Evolutionary conservation across 2,113 vertebrate genomes (phyloP), one percentile per base, ranked within the genome.

Genomic region (Nycticebus coucang): DNA sequence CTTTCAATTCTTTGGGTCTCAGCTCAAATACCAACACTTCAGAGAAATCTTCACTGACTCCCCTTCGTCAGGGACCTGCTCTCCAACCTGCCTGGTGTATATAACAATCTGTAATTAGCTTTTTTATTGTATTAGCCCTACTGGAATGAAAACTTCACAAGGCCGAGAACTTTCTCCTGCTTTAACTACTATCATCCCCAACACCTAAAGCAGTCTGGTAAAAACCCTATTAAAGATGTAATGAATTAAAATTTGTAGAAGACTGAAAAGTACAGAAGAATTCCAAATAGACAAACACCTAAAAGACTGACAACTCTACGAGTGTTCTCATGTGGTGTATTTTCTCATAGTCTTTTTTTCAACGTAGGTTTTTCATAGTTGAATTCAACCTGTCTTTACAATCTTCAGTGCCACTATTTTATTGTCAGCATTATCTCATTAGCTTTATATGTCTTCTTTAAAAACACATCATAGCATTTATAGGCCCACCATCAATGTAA

Each of bases 311-410:
- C 33, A 78, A 45, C 17, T 33, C 22, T 66, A 21, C 41, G 55
- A 57, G 5, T 68, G 24, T 87, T 95, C 41, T 92, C 9, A 50
- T 7, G 30, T 72, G 4, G 2, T 81, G 17, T 81, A 35, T 93
- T 93, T 74, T 91, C 57, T 87, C 72, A 35, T 5, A 60, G 62
- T 87, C 64, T 91, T 94, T 84, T 87, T 66, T 35, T 50, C 62
- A 62, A n/a, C 41, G 17, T 22, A 17, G 53, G 5, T 50, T 33
- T 89, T 80, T 59, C 26, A 60, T 12, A 88, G 33, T 7, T 88
- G 53, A 89, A 57, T 68, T 83, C 69, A 82, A 82, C 13, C 35
- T 53, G 87, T 55, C 86, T 81, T 81, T 30, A 74, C 64, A 82
- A 35, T n/a, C 80, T 37, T 77, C 69, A 37, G 2, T 77, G 18